These are phyloP conservation scores for Drosophila pruinosa DNA, from an alignment of 1,140 invertebrate species.

Conservation along the genomic window DNA sequence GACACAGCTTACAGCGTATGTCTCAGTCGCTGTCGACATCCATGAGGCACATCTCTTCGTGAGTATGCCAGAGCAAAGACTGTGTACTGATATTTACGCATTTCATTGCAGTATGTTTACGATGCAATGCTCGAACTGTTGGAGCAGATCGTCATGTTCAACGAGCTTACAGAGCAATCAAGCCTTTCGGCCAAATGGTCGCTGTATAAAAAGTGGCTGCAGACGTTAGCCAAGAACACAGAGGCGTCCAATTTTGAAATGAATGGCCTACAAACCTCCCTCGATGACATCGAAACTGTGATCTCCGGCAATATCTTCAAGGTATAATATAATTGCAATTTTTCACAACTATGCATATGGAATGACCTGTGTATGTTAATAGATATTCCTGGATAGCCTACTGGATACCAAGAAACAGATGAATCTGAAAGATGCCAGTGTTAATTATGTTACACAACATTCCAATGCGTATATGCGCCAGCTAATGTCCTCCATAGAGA, in stretches of 20 bases:
- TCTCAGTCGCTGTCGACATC: constrained; percentile 12
- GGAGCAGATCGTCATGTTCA: constrained; percentile 61
- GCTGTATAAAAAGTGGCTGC: constrained; percentile 69
- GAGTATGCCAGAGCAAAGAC: neutral
- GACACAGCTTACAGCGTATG: constrained; percentile 57
- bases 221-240: constrained; percentile 41
- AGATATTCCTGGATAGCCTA: constrained; percentile 85
- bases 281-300: constrained; percentile 82
- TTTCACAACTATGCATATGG: neutral
- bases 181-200: constrained; percentile 56
- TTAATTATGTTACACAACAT: constrained; percentile 87
- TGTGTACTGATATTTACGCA: neutral
- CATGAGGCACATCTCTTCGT: constrained; percentile 57
- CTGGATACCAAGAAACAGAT: constrained; percentile 86
- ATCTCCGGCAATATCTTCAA: constrained; percentile 87
- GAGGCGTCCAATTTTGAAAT: constrained; percentile 38
- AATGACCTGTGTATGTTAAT: neutral
- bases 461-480: constrained; percentile 88
- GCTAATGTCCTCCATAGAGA: constrained; percentile 37
- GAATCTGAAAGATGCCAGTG: constrained; percentile 85
- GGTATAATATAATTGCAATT: constrained; percentile 77
- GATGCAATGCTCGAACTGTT: constrained; percentile 54
- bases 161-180: constrained; percentile 56
- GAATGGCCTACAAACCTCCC: constrained; percentile 49
- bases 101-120: constrained; percentile 51